Evolutionary conservation across 2,888 invertebrate species (phyloP), one percentile per base, ranked within the genome.

Genomic region (Amblyjoppa fuscipennis): DNA sequence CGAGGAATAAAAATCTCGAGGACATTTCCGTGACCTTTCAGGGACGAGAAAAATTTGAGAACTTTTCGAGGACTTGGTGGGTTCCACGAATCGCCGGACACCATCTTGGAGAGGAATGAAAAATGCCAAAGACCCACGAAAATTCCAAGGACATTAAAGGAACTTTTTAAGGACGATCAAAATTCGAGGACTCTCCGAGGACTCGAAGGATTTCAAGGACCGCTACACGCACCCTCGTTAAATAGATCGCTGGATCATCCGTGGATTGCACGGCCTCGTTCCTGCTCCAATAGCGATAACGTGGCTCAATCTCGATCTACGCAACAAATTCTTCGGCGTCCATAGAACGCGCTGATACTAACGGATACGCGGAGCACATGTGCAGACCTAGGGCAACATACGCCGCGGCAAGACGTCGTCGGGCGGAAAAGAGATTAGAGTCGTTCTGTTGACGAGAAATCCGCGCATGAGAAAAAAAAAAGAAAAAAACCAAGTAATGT

Each of bases 321-420:
- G 61, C 61, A 64, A 64, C 16, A 16, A 64, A 31, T 31, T 31
- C 61, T 5, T 6, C 13, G 16, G 61, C n/a, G 31, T 5, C 20
- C 6, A 31, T 16, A 6, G 38, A 45, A n/a, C 38, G 31, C 68
- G 68, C 38, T n/a, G 68, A 68, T 68, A 68, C n/a, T 3, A 68
- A 41, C 41, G 41, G 38, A 68, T 41, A 41, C 59, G 73, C 56
- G 49, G 78, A 66, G 73, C 66, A 20, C 53, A 82, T 56, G 66
- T 61, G 71, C 83, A 70, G 83, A 83, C 83, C 83, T 83, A 83
- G 68, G 83, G 79, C 83, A 83, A 83, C 83, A 69, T 70, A 59
- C 59, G 73, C 34, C 66, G 64, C 71, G 66, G 82, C 64, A 69
- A 71, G 83, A 59, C 78, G n/a, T 64, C 69, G 49, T 69, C 49